phyloP scores from a whole-genome alignment of 2,888 invertebrate genomes.

The Tetropium fuscum region DNA sequence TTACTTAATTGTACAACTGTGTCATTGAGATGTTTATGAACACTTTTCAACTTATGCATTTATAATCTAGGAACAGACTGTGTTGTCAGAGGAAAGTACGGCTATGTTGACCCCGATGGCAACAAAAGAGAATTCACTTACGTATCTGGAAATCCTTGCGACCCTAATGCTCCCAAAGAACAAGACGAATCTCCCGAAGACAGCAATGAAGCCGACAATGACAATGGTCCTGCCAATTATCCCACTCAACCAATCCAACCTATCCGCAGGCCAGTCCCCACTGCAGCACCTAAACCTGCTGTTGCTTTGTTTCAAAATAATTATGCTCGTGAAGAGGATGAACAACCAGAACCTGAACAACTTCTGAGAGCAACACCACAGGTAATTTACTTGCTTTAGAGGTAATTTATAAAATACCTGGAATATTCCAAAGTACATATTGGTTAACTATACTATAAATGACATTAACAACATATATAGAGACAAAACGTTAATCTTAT shows the following conservation, averaged over 20 bases:
- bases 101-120: slow-evolving; percentile 88
- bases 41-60: no score
- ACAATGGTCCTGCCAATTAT: slow-evolving; percentile 76
- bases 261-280: slow-evolving; percentile 57
- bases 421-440: no score
- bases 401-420: no score
- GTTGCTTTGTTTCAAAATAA: slow-evolving; percentile 80
- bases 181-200: slow-evolving; percentile 68
- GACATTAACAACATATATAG: no score
- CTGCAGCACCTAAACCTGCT: slow-evolving; percentile 66
- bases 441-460: no score
- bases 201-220: slow-evolving; percentile 68
- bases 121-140: slow-evolving; percentile 89
- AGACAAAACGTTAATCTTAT: no score
- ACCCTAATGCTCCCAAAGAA: slow-evolving; percentile 83
- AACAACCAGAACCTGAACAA: slow-evolving; percentile 71
- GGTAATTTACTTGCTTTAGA: slow-evolving; percentile 43
- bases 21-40: no score
- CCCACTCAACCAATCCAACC: slow-evolving; percentile 70
- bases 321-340: slow-evolving; percentile 74
- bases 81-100: slow-evolving; percentile 88
- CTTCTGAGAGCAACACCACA: slow-evolving; percentile 61
- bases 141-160: slow-evolving; percentile 88
- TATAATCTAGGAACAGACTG: slow-evolving; percentile 76
- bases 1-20: no score